phyloP scores from a whole-genome alignment of 35 echinoderm and acorn worm genomes.

The Apostichopus japonicus region DNA sequence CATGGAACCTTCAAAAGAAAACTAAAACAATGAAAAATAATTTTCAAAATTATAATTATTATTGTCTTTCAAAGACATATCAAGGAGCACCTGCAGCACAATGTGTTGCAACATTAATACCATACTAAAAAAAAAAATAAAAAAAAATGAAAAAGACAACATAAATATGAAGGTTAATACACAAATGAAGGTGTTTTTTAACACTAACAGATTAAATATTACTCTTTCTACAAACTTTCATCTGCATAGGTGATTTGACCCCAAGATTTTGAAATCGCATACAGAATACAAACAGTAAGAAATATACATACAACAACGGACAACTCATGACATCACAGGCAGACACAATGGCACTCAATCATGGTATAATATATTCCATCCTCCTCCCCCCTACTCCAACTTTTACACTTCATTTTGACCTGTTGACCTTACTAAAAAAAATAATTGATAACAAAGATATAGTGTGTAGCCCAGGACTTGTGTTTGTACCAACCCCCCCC shows the following conservation, averaged over 20 bases:
- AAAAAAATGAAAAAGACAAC: background rate
- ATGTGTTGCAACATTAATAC: background rate
- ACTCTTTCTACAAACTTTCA: background rate
- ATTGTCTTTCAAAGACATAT: constrained; percentile 32
- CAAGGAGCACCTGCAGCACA: constrained; percentile 29
- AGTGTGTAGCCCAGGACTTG: no score
- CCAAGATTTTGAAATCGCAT: background rate
- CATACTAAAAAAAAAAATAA: background rate
- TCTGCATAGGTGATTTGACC: background rate
- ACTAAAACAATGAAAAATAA: no score
- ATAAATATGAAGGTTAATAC: constrained; percentile 10
- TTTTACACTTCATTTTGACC: no score
- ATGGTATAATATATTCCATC: no score
- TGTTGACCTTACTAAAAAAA: no score
- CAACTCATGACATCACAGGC: no score
- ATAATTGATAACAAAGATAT: no score
- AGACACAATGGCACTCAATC: no score
- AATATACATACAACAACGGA: no score
- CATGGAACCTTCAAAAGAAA: no score
- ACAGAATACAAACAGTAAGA: background rate
- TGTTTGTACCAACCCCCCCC: no score
- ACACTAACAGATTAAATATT: constrained; percentile 36
- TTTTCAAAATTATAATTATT: background rate
- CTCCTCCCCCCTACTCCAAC: no score
- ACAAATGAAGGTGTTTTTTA: background rate